These are phyloP conservation scores for Hylaeus anthracinus DNA, from an alignment of 1,140 invertebrate genomes.

Conservation along the genomic window DNA sequence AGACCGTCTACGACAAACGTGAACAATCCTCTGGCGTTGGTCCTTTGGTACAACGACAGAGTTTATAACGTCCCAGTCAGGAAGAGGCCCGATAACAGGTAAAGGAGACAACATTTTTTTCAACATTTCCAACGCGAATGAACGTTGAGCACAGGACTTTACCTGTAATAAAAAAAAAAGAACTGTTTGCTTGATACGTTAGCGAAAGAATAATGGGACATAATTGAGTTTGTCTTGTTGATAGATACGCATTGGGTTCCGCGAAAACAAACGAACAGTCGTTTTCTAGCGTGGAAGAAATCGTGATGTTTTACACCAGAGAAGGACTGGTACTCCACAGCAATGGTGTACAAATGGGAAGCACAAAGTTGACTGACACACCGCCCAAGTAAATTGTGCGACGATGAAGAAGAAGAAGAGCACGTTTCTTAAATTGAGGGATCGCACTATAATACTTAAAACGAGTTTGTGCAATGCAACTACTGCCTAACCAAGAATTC, in stretches of 20 bases:
- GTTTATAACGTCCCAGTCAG: constrained; percentile 78
- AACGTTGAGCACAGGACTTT: neutral
- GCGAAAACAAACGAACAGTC: constrained; percentile 72
- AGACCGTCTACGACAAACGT: constrained; percentile 75
- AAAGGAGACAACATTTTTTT: constrained; percentile 13
- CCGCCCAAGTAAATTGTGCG: constrained; percentile 64
- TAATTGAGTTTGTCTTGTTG: constrained; percentile 14
- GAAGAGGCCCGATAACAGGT: constrained; percentile 76
- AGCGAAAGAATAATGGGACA: neutral
- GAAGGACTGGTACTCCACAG: constrained; percentile 74
- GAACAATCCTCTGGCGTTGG: constrained; percentile 74
- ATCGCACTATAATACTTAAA: neutral
- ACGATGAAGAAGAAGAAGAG: neutral
- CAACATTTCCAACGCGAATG: too few species aligned
- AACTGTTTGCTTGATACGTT: neutral
- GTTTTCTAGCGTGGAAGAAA: constrained; percentile 76
- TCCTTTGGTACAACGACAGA: constrained; percentile 76
- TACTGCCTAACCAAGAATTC: constrained; percentile 31
- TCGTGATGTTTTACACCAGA: constrained; percentile 71
- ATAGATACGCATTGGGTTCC: constrained; percentile 75
- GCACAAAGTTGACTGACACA: constrained; percentile 74
- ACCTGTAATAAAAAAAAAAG: constrained; percentile 3
- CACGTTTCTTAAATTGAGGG: neutral
- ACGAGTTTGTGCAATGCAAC: neutral
- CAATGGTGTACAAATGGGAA: constrained; percentile 72